Percentiles rank a stretch among this genome's conserved stretches.
Conservation (phyloP, 2,888 invertebrate species). For the Zhengitettix transpicula region DNA sequence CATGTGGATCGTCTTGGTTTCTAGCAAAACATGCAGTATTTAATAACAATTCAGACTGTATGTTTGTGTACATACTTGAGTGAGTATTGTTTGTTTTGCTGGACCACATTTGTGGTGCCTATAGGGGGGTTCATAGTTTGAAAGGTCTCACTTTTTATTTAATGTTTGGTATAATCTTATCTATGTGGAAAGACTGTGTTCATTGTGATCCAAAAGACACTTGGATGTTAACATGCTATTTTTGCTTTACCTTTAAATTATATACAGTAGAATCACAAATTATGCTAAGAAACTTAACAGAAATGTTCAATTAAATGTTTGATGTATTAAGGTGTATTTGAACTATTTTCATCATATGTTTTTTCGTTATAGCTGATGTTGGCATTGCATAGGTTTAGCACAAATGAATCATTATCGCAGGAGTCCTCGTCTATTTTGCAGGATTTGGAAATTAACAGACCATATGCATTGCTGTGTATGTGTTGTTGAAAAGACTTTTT, state of each 20-base stretch:
- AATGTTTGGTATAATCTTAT: slow-evolving; percentile 37
- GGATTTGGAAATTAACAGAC: no score
- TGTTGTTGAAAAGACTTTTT: no score
- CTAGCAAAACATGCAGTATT: neutral
- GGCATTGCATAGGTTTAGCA: no score
- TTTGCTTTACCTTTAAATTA: neutral
- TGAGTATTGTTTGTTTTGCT: slow-evolving; percentile 8
- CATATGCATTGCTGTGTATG: no score
- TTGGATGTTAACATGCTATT: slow-evolving; percentile 7
- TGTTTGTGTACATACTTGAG: slow-evolving; percentile 3
- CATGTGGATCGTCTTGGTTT: slow-evolving; percentile 8
- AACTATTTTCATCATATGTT: no score
- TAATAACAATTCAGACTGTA: neutral
- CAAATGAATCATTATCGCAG: no score
- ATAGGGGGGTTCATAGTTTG: slow-evolving; percentile 6
- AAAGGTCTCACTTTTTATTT: slow-evolving; percentile 14
- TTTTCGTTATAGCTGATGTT: no score
- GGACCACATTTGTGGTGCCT: slow-evolving; percentile 2
- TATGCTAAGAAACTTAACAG: no score
- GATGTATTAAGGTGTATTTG: no score
- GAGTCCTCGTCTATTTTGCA: no score
- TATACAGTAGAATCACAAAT: no score
- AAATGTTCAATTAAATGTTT: no score
- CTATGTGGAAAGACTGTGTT: slow-evolving; percentile 60
- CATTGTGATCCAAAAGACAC: slow-evolving; percentile 13